Conservation (phyloP, 2,113 vertebrate genomes). For the Petaurus breviceps region DNA sequence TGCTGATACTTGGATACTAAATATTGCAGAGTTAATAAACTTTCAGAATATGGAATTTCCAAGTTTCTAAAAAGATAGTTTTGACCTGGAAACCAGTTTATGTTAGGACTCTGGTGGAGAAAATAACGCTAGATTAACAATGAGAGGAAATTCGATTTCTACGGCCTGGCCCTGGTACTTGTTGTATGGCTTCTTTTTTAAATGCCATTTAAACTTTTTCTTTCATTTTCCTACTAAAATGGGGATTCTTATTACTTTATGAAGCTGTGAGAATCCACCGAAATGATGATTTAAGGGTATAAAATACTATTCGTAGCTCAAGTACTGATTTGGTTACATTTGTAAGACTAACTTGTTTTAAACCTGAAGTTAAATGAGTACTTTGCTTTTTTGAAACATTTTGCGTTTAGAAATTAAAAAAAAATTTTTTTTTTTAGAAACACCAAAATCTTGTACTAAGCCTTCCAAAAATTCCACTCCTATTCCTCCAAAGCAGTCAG, state of each 20-base stretch:
- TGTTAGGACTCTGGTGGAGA: neutral
- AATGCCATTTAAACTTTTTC: neutral
- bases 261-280: neutral
- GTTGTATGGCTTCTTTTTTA: neutral
- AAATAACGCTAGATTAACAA: neutral
- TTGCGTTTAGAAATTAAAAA: neutral
- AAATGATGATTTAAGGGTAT: neutral
- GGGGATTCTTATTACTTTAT: neutral
- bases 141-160: neutral
- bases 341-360: slow-evolving; percentile 2
- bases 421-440: slow-evolving; percentile 80
- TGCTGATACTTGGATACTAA: neutral
- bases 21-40: neutral
- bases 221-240: neutral
- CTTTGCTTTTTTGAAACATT: slow-evolving; percentile 34
- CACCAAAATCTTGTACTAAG: slow-evolving; percentile 87
- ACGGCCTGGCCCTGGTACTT: neutral
- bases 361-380: neutral
- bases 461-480: slow-evolving; percentile 92
- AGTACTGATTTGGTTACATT: neutral
- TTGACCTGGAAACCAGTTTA: neutral
- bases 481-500: slow-evolving; percentile 91
- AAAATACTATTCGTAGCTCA: neutral
- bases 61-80: neutral
- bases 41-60: neutral